A percentile compares a stretch with the other conserved stretches of the same genome.
These are phyloP conservation scores for Carpatolechia fugitivella DNA, from an alignment of 2,888 invertebrate genomes.

Conservation along the genomic window DNA sequence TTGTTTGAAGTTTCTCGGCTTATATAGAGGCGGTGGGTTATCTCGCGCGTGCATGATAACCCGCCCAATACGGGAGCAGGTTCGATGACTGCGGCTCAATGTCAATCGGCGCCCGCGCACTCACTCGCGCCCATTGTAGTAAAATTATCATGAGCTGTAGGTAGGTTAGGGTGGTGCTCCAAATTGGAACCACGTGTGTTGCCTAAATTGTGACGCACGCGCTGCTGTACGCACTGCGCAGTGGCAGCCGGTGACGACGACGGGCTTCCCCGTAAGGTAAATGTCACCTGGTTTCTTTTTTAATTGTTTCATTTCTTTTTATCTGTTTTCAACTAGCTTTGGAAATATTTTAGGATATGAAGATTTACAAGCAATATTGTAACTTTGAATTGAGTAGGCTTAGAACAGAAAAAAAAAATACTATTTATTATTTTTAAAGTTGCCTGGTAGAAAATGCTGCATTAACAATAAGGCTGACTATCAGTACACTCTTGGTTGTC, in stretches of 20 bases:
- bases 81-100: constrained; percentile 75
- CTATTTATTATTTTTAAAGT: too few species aligned
- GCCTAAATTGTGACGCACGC: not conserved
- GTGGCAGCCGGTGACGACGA: not conserved
- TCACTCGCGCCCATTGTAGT: constrained; percentile 51
- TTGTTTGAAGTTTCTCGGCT: constrained; percentile 37
- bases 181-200: not conserved
- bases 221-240: not conserved
- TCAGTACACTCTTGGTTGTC: too few species aligned
- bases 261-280: too few species aligned
- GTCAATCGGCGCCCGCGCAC: constrained; percentile 43
- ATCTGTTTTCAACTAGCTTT: too few species aligned
- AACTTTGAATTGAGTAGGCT: too few species aligned
- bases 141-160: constrained; percentile 53
- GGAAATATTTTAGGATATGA: too few species aligned
- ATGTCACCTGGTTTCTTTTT: too few species aligned
- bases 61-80: constrained; percentile 52
- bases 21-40: constrained; percentile 62
- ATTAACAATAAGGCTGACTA: too few species aligned
- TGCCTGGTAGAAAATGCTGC: too few species aligned
- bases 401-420: too few species aligned
- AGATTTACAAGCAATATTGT: too few species aligned
- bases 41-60: constrained; percentile 72
- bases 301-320: too few species aligned
- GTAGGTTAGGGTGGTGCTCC: not conserved